Evolutionary conservation across 1,140 invertebrate species (phyloP).

Genomic region (Drosophila pallidifrons): DNA sequence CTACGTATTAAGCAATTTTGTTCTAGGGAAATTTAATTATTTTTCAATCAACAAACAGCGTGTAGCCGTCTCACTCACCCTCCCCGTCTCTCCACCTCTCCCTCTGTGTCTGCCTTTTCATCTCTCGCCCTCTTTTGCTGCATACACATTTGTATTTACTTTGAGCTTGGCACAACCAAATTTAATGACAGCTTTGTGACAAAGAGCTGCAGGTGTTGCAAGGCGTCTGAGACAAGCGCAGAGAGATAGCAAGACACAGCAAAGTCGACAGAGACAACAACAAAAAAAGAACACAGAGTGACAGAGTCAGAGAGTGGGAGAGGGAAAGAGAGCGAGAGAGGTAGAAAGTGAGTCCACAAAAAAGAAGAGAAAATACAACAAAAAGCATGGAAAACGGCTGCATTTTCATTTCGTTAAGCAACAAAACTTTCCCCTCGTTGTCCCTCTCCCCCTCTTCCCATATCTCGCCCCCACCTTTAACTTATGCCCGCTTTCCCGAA

Average conservation of each 20-base stretch:
- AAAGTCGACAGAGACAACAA: not conserved
- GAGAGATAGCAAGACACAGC: not conserved
- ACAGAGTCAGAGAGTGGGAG: not conserved
- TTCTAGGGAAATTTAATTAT: conserved; percentile 56
- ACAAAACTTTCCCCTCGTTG: conserved; percentile 28
- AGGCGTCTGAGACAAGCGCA: not conserved
- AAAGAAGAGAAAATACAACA: conserved; percentile 10
- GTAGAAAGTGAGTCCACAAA: conserved; percentile 1
- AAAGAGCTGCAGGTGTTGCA: conserved; percentile 50
- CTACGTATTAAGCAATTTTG: conserved; percentile 44
- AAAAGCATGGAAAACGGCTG: conserved; percentile 35
- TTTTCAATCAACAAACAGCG: conserved; percentile 61
- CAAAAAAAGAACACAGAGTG: not conserved
- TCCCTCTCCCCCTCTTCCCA: not conserved
- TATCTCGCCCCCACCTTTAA: too few species aligned
- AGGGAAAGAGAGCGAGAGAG: not conserved
- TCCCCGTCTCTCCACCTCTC: not conserved
- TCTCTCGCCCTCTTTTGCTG: not conserved
- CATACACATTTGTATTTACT: conserved; percentile 44
- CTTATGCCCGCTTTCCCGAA: not conserved
- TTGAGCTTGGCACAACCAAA: conserved; percentile 57
- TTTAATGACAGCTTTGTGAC: conserved; percentile 62
- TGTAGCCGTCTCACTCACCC: not conserved
- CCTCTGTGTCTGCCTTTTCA: not conserved
- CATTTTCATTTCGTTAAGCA: conserved; percentile 55